Evolutionary conservation across 1,140 invertebrate genomes (phyloP).

Genomic region (Drosophila triauraria): DNA sequence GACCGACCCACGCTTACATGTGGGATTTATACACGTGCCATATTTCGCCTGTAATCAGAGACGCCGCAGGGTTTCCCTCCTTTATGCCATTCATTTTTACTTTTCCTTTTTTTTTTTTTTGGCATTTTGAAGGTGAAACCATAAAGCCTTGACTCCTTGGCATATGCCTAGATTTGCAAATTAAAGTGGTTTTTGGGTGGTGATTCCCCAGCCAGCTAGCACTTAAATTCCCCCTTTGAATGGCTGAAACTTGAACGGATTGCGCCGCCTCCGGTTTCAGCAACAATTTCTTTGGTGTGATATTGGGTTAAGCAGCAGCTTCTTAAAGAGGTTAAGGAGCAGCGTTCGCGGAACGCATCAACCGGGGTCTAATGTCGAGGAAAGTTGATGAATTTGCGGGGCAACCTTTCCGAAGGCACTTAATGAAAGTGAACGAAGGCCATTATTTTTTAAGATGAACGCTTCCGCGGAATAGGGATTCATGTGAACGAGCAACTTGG

Average conservation of each 20-base stretch:
- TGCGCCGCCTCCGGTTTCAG: slow-evolving; percentile 34
- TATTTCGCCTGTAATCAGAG: slow-evolving; percentile 54
- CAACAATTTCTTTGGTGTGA: slow-evolving; percentile 37
- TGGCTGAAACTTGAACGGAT: slow-evolving; percentile 38
- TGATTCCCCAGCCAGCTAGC: slow-evolving; percentile 1
- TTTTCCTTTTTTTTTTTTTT: slow-evolving; percentile 1
- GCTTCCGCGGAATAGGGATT: slow-evolving; percentile 11
- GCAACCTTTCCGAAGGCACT: slow-evolving; percentile 2
- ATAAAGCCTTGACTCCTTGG: slow-evolving; percentile 50
- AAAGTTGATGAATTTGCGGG: slow-evolving; percentile 33
- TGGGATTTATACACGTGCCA: slow-evolving; percentile 40
- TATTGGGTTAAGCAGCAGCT: slow-evolving; percentile 29
- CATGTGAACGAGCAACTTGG: background rate
- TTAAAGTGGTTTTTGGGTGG: slow-evolving; percentile 39
- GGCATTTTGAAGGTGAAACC: slow-evolving; percentile 54
- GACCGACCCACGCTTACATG: slow-evolving; percentile 10
- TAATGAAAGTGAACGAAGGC: slow-evolving; percentile 20
- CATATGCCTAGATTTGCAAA: slow-evolving; percentile 69
- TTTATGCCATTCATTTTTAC: background rate
- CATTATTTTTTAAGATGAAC: slow-evolving; percentile 16
- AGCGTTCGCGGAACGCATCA: slow-evolving; percentile 2
- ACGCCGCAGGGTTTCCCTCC: slow-evolving; percentile 53
- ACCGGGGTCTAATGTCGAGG: slow-evolving; percentile 11
- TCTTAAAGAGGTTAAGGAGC: slow-evolving; percentile 36
- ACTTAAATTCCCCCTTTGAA: slow-evolving; percentile 38